A percentile compares a stretch with the other conserved stretches of the same genome.
These are phyloP conservation scores for Furcula furcula DNA, from an alignment of 2,888 invertebrate genomes.

Conservation along the genomic window DNA sequence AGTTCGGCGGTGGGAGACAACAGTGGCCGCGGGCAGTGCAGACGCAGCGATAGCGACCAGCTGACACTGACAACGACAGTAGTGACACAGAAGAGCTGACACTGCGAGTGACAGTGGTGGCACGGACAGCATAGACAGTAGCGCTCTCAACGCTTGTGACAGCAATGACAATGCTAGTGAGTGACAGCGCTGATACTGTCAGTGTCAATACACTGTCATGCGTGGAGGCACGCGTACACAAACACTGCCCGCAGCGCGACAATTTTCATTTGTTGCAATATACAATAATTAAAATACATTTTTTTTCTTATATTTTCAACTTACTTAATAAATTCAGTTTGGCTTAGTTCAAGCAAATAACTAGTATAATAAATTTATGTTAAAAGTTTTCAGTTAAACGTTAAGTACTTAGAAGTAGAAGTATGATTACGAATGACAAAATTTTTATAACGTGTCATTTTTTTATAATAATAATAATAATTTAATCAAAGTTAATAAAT, in stretches of 20 bases:
- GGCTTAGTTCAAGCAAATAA: constrained; percentile 82
- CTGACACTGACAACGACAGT: too few relatives aligned
- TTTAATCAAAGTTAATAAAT: constrained; percentile 82
- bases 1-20: constrained; percentile 67
- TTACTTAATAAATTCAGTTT: constrained; percentile 83
- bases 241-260: constrained; percentile 45
- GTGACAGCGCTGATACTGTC: not conserved
- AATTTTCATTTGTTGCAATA: constrained; percentile 54
- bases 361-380: constrained; percentile 81
- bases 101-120: not conserved
- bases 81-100: too few relatives aligned
- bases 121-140: not conserved
- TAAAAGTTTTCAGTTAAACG: constrained; percentile 80
- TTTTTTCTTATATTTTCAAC: constrained; percentile 78
- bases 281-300: constrained; percentile 81
- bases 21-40: constrained; percentile 60
- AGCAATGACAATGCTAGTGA: not conserved
- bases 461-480: constrained; percentile 80
- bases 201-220: constrained; percentile 15
- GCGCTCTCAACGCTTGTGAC: not conserved
- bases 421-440: constrained; percentile 82
- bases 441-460: constrained; percentile 81
- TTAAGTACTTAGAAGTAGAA: constrained; percentile 81
- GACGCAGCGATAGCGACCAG: constrained; percentile 19
- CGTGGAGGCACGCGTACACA: constrained; percentile 38